These are phyloP conservation scores for Hystrix cristata DNA, from an alignment of 2,113 vertebrate species.

Conservation along the genomic window DNA sequence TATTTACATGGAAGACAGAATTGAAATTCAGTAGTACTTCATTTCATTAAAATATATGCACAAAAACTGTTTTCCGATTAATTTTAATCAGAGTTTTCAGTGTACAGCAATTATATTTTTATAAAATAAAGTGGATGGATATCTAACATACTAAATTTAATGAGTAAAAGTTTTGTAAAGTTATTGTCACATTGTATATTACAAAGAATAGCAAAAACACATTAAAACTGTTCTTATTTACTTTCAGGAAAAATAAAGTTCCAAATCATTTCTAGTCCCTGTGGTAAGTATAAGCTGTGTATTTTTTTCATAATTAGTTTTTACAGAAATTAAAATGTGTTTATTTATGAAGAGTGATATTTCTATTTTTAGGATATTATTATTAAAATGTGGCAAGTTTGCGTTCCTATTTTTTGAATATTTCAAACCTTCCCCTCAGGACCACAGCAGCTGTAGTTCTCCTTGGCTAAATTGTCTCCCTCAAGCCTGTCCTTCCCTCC, in stretches of 20 bases:
- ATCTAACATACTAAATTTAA: neutral
- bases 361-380: neutral
- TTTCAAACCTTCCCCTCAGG: neutral
- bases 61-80: conserved; percentile 8
- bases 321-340: neutral
- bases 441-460: accelerated
- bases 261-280: neutral
- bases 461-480: neutral
- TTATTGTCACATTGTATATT: neutral
- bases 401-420: neutral
- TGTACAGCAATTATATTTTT: neutral
- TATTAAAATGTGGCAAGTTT: neutral
- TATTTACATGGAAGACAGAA: conserved; percentile 44
- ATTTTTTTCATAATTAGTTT: neutral
- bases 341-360: neutral
- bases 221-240: neutral
- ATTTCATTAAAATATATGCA: conserved; percentile 50
- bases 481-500: neutral
- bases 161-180: neutral
- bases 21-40: neutral
- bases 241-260: neutral
- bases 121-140: neutral
- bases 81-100: conserved; percentile 2
- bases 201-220: neutral
- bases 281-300: neutral